Evolutionary conservation across 1,140 invertebrate genomes (phyloP).

Genomic region (Cydia amplana): DNA sequence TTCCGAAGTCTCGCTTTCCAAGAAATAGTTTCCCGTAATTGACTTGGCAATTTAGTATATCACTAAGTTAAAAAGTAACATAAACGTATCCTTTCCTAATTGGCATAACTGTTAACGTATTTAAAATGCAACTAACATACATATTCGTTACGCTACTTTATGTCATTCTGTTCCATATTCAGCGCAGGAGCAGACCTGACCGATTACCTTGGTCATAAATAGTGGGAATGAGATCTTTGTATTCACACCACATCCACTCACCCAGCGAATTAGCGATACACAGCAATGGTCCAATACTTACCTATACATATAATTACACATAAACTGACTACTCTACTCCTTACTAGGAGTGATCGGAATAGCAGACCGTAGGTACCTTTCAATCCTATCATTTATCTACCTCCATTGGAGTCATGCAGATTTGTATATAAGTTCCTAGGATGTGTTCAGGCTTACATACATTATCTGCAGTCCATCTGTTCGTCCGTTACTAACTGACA

Average conservation of each 20-base stretch:
- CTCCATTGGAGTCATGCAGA: too few species aligned
- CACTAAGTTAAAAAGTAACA: slow-evolving; percentile 9
- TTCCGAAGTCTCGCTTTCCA: not conserved
- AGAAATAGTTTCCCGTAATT: slow-evolving; percentile 7
- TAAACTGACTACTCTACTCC: not conserved
- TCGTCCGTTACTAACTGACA: too few species aligned
- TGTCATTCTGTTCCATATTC: slow-evolving; percentile 22
- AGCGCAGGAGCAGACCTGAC: not conserved
- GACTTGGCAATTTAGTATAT: not conserved
- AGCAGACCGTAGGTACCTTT: too few species aligned
- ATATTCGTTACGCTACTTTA: slow-evolving; percentile 17
- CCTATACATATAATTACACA: not conserved
- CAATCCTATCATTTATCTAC: too few species aligned
- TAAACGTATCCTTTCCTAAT: slow-evolving; percentile 1
- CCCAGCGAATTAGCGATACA: slow-evolving; percentile 10
- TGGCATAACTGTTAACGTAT: slow-evolving; percentile 27
- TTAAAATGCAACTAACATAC: slow-evolving; percentile 24
- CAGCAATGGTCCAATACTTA: not conserved
- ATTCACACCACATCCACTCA: slow-evolving; percentile 2
- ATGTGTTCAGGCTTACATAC: too few species aligned
- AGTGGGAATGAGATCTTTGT: slow-evolving; percentile 13
- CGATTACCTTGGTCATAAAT: slow-evolving; percentile 25
- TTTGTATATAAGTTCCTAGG: too few species aligned
- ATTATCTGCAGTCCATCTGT: too few species aligned
- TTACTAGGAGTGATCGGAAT: not conserved